A percentile compares a stretch with the other conserved stretches of the same genome.
Conservation (phyloP, 1,140 invertebrate species). For the Neodiprion virginianus region DNA sequence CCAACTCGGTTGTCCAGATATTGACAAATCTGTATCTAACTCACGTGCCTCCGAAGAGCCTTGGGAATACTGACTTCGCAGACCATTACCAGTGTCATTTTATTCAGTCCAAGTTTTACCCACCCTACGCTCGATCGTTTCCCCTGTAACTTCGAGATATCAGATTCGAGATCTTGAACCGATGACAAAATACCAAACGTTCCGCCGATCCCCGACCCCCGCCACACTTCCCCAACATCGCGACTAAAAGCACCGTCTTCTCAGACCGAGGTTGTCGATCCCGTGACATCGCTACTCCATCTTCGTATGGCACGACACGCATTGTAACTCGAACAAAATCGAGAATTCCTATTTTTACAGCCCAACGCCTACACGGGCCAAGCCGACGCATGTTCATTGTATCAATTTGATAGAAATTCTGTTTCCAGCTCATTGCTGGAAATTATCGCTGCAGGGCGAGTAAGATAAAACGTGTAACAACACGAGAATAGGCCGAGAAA, state of each 20-base stretch:
- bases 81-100: conserved; percentile 5
- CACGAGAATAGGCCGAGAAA: too few species aligned
- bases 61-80: neutral
- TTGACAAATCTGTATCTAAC: conserved; percentile 7
- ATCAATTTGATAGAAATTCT: too few species aligned
- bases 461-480: too few species aligned
- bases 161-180: conserved; percentile 1
- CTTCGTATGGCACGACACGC: too few species aligned
- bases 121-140: neutral
- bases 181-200: neutral
- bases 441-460: too few species aligned
- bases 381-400: too few species aligned
- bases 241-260: neutral
- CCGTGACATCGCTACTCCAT: too few species aligned
- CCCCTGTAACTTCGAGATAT: neutral
- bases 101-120: conserved; percentile 4
- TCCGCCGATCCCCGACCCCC: neutral
- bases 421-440: too few species aligned
- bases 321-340: too few species aligned
- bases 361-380: too few species aligned
- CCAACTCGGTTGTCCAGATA: conserved; percentile 4
- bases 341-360: too few species aligned
- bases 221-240: neutral
- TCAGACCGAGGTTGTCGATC: too few species aligned
- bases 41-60: conserved; percentile 6